Evolutionary conservation across 1,140 invertebrate species (phyloP).

Genomic region (Anadara kagoshimensis): DNA sequence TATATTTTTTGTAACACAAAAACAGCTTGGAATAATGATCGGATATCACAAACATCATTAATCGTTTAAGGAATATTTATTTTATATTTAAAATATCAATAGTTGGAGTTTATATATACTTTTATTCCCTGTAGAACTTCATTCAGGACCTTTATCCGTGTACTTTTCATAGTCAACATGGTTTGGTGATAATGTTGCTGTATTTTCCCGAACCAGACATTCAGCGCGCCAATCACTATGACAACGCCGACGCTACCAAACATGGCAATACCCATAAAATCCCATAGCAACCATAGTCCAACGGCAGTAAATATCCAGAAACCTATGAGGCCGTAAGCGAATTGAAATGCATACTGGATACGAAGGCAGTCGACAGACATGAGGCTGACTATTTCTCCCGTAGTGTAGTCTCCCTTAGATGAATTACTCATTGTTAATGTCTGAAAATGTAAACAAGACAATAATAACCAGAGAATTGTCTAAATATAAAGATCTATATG

Average conservation of each 20-base stretch:
- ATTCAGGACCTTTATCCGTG: conserved; percentile 74
- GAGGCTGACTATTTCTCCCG: conserved; percentile 78
- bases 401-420: conserved; percentile 73
- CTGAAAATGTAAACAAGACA: conserved; percentile 36
- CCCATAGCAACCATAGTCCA: conserved; percentile 90
- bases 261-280: conserved; percentile 76
- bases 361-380: conserved; percentile 76
- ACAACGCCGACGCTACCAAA: conserved; percentile 72
- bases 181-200: conserved; percentile 77
- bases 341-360: conserved; percentile 63
- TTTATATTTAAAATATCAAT: too few species aligned
- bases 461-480: too few species aligned
- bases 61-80: too few species aligned
- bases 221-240: conserved; percentile 78
- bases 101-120: conserved; percentile 77
- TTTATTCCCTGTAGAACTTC: conserved; percentile 76
- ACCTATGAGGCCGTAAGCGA: conserved; percentile 70
- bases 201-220: conserved; percentile 89
- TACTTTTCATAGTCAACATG: conserved; percentile 77
- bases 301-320: conserved; percentile 23
- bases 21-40: too few species aligned
- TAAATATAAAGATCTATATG: too few species aligned
- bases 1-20: too few species aligned
- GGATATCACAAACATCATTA: too few species aligned
- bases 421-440: conserved; percentile 67